phyloP scores from a whole-genome alignment of 2,888 invertebrate species.

The Drosophila kokeensis region DNA sequence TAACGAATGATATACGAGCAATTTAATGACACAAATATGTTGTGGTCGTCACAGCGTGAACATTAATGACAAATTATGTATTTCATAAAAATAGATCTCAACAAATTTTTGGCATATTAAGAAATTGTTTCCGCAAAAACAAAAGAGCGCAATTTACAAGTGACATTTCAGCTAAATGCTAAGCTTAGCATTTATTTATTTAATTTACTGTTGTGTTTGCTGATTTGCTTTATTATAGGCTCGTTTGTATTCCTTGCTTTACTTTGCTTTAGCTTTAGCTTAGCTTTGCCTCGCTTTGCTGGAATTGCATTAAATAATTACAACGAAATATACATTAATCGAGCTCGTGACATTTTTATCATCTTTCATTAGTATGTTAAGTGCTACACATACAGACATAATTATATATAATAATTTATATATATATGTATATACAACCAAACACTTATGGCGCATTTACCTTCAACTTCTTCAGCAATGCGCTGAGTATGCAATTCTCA shows the following conservation, averaged over 20 bases:
- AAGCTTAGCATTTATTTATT: conserved; percentile 48
- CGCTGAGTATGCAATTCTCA: conserved; percentile 34
- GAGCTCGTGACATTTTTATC: conserved; percentile 75
- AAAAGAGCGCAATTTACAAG: conserved; percentile 9
- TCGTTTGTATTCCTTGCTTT: conserved; percentile 38
- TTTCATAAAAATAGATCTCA: conserved; percentile 3
- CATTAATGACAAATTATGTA: conserved; percentile 29
- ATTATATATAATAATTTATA: conserved; percentile 8
- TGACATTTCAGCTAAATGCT: conserved; percentile 56
- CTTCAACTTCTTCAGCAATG: conserved; percentile 32
- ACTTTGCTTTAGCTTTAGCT: conserved; percentile 24
- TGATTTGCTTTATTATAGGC: conserved; percentile 42
- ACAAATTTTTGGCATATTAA: conserved; percentile 3
- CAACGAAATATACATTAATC: conserved; percentile 67
- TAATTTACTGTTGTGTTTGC: conserved; percentile 31
- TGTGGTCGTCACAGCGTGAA: background rate
- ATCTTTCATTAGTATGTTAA: conserved; percentile 52
- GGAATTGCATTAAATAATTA: conserved; percentile 74
- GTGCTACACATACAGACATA: conserved; percentile 6
- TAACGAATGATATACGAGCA: conserved; percentile 36
- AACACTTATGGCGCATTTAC: conserved; percentile 21
- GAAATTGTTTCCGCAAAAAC: conserved; percentile 36
- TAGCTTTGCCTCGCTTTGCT: conserved; percentile 46
- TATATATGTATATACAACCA: conserved; percentile 6
- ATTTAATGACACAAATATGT: conserved; percentile 17